phyloP scores from a whole-genome alignment of 2,888 invertebrate genomes.

The Gastracanthus pulcherrimus region DNA sequence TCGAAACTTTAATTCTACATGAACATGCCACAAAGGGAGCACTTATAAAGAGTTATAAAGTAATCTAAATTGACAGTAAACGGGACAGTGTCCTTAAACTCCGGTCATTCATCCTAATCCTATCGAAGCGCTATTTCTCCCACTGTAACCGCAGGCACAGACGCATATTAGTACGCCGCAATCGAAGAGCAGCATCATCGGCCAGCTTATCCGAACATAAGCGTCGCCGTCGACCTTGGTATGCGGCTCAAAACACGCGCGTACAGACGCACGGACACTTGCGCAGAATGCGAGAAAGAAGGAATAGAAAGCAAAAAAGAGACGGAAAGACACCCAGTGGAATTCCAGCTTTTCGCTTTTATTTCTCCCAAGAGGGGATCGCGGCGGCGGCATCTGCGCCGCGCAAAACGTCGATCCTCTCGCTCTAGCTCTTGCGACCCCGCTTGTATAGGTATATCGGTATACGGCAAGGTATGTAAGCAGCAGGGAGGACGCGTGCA shows the following conservation, averaged over 20 bases:
- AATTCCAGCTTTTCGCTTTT: slow-evolving; percentile 50
- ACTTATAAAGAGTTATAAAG: too few relatives aligned
- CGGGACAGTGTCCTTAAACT: too few relatives aligned
- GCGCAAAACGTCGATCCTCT: slow-evolving; percentile 26
- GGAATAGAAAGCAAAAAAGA: not conserved
- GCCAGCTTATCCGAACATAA: not conserved
- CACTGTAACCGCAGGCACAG: too few relatives aligned
- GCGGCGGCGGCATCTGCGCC: slow-evolving; percentile 19
- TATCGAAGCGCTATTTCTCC: too few relatives aligned
- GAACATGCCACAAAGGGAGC: too few relatives aligned
- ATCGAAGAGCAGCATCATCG: too few relatives aligned
- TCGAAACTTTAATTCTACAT: too few relatives aligned
- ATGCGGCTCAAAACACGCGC: not conserved
- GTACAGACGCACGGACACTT: not conserved
- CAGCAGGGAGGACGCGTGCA: slow-evolving; percentile 12
- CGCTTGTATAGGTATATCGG: too few relatives aligned
- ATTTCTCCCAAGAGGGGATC: slow-evolving; percentile 29
- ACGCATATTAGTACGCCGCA: too few relatives aligned
- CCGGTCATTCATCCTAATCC: too few relatives aligned
- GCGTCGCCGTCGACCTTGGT: slow-evolving; percentile 36
- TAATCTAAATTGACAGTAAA: too few relatives aligned
- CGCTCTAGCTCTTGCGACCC: slow-evolving; percentile 8
- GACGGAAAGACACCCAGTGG: slow-evolving; percentile 11
- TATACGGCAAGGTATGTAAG: too few relatives aligned
- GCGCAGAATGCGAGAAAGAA: not conserved